A percentile compares a stretch with the other conserved stretches of the same genome.
These are phyloP conservation scores for Priapulus caudatus DNA, from an alignment of 2,888 invertebrate genomes.

Conservation along the genomic window DNA sequence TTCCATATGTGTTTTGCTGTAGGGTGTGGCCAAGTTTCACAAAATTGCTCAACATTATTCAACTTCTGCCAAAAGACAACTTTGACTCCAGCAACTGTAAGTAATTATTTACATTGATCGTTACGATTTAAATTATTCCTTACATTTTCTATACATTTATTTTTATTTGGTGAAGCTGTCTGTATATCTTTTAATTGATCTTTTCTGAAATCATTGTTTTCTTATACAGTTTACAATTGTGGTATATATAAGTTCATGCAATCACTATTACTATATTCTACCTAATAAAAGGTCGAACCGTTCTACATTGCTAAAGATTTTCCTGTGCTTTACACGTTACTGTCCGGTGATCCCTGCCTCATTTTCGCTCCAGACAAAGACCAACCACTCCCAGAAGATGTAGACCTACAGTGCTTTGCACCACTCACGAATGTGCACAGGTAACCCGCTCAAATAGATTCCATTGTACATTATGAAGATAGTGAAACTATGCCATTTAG, in stretches of 20 bases:
- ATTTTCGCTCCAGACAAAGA: conserved; percentile 28
- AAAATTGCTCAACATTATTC: conserved; percentile 56
- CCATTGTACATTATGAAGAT: too few relatives aligned
- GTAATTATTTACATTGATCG: conserved; percentile 25
- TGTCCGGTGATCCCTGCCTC: too few relatives aligned
- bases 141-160: conserved; percentile 4
- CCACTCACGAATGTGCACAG: conserved; percentile 47
- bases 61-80: conserved; percentile 40
- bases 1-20: too few relatives aligned
- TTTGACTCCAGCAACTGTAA: conserved; percentile 47
- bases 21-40: conserved; percentile 65
- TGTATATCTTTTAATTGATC: conserved; percentile 12
- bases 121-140: conserved; percentile 1
- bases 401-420: conserved; percentile 63
- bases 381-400: conserved; percentile 60
- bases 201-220: too few relatives aligned
- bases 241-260: too few relatives aligned
- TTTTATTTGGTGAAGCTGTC: not conserved
- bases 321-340: too few relatives aligned
- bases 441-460: too few relatives aligned
- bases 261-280: too few relatives aligned
- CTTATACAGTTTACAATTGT: too few relatives aligned
- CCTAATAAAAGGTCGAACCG: too few relatives aligned
- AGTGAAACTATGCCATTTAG: too few relatives aligned
- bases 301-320: too few relatives aligned